These are phyloP conservation scores for Bos taurus DNA, from an alignment of 2,113 vertebrate genomes.

Conservation along the genomic window DNA sequence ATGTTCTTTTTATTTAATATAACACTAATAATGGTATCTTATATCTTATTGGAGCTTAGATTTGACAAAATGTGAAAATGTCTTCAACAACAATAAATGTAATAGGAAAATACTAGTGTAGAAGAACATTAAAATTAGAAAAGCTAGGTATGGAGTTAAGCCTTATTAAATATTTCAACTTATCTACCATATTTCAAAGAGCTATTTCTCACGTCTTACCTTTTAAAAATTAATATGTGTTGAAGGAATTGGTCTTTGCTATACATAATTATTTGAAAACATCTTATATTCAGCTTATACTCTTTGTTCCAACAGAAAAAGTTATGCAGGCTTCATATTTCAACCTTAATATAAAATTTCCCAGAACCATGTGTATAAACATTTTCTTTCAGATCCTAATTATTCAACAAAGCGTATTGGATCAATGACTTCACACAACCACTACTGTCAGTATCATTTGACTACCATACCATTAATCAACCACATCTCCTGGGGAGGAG, in stretches of 20 bases:
- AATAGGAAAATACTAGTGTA: not conserved
- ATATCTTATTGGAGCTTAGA: not conserved
- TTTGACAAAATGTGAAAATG: conserved; percentile 23
- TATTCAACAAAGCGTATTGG: not conserved
- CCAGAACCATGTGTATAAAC: not conserved
- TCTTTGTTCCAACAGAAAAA: conserved; percentile 5
- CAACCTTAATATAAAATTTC: not conserved
- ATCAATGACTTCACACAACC: not conserved
- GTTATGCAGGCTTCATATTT: not conserved
- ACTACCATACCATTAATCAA: not conserved
- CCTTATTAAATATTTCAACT: not conserved
- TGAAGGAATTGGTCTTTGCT: not conserved
- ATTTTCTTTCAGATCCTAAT: not conserved
- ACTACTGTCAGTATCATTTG: not conserved
- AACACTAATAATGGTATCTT: not conserved
- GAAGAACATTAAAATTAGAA: conserved; percentile 1
- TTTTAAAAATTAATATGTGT: not conserved
- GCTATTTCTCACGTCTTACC: not conserved
- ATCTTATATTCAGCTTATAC: not conserved
- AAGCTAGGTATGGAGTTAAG: not conserved
- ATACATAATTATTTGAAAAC: not conserved
- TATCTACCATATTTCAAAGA: not conserved
- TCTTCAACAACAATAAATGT: conserved; percentile 17
- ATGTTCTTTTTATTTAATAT: not conserved
- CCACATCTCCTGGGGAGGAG: not conserved